Evolutionary conservation across 2,888 invertebrate species (phyloP).

Genomic region (Ophion costatus): DNA sequence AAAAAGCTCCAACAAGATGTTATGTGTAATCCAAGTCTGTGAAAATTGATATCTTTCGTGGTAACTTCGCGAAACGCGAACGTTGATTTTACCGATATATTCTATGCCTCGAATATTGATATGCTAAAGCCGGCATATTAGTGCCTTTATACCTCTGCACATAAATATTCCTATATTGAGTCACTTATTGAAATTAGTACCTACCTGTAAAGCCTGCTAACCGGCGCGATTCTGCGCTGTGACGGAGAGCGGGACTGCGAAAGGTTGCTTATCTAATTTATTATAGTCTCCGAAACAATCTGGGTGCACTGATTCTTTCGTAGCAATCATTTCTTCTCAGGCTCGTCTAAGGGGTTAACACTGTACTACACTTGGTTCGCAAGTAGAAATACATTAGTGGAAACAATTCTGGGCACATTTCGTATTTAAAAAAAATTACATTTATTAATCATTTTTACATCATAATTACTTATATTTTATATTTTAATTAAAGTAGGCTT

Average conservation of each 20-base stretch:
- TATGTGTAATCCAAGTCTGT: background rate
- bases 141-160: background rate
- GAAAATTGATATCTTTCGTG: background rate
- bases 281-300: background rate
- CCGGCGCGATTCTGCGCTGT: background rate
- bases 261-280: background rate
- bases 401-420: too few species aligned
- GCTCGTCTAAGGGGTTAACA: background rate
- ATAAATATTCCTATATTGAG: background rate
- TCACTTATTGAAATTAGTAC: background rate
- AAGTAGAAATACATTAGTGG: too few species aligned
- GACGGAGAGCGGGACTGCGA: background rate
- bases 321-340: background rate
- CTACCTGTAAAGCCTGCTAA: background rate
- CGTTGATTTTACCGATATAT: background rate
- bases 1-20: background rate
- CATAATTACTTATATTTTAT: too few species aligned
- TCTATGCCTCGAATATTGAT: background rate
- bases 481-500: too few species aligned
- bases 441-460: too few species aligned
- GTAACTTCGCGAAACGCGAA: background rate
- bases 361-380: background rate
- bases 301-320: background rate
- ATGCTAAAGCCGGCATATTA: background rate
- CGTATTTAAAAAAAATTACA: too few species aligned